A percentile compares a stretch with the other conserved stretches of the same genome.
Conservation (phyloP, 2,797 vertebrate genomes). For the Labeo calbasu region DNA sequence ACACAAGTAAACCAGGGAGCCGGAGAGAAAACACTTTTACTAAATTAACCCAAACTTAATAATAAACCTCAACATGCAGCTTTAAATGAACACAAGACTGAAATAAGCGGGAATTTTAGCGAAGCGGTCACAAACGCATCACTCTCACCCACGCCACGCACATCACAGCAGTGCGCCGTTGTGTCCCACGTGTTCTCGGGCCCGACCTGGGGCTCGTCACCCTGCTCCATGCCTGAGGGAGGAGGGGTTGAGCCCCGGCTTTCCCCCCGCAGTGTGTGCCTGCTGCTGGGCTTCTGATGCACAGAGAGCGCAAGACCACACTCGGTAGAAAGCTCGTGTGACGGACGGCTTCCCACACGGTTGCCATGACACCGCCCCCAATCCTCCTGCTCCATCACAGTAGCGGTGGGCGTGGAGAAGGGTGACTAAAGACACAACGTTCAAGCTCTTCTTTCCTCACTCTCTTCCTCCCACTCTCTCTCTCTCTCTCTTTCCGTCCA, state of each 20-base stretch:
- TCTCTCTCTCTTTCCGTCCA: conserved; percentile 2
- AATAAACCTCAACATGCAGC: neutral
- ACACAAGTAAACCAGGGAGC: neutral
- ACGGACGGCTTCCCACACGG: conserved; percentile 65
- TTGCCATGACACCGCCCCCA: conserved; percentile 76
- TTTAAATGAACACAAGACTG: neutral
- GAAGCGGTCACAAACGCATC: conserved; percentile 36
- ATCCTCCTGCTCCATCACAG: conserved; percentile 66
- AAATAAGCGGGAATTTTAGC: neutral
- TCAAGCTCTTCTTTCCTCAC: conserved; percentile 45
- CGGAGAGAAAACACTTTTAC: neutral
- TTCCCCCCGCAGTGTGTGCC: neutral
- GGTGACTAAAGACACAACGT: conserved; percentile 70
- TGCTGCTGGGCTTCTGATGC: conserved; percentile 32
- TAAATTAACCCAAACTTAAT: neutral
- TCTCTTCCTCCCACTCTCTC: conserved; percentile 38
- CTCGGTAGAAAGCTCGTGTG: conserved; percentile 48
- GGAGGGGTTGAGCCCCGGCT: conserved; percentile 42
- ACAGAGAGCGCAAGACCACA: conserved; percentile 1
- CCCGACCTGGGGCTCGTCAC: conserved; percentile 25
- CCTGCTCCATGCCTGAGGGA: conserved; percentile 52
- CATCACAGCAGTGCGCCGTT: conserved; percentile 48
- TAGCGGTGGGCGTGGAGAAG: conserved; percentile 65
- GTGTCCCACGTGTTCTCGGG: conserved; percentile 31
- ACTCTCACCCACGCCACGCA: conserved; percentile 60